Conservation (phyloP, 2,888 invertebrate genomes). For the Eupithecia insigniata region DNA sequence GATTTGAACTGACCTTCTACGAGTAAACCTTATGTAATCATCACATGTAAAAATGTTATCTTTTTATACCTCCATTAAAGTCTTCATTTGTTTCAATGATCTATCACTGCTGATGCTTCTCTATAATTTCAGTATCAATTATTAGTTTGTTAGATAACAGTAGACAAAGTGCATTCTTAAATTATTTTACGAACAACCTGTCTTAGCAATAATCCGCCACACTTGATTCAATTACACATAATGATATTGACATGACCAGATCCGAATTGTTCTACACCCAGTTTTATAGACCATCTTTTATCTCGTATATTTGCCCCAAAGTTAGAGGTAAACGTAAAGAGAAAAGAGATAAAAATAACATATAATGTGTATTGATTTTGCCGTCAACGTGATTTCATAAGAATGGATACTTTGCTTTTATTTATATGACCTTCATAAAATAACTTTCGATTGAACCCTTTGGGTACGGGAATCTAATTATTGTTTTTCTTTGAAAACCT, state of each 20-base stretch:
- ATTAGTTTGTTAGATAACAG: neutral
- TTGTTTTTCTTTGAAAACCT: neutral
- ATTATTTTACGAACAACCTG: too few species aligned
- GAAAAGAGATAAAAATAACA: conserved; percentile 37
- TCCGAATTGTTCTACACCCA: conserved; percentile 29
- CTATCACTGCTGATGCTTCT: neutral
- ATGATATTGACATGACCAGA: conserved; percentile 4
- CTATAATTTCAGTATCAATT: neutral
- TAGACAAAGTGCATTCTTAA: neutral
- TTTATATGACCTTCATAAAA: conserved; percentile 22
- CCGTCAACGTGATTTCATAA: conserved; percentile 23
- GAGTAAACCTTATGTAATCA: neutral
- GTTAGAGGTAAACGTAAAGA: conserved; percentile 38
- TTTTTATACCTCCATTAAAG: too few species aligned
- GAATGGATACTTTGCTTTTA: conserved; percentile 15
- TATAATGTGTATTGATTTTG: conserved; percentile 32
- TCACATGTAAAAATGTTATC: neutral
- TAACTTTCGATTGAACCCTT: conserved; percentile 17
- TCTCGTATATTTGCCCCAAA: conserved; percentile 39
- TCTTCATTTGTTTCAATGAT: too few species aligned
- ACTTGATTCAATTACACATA: too few species aligned
- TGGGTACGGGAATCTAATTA: conserved; percentile 22
- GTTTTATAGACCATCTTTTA: conserved; percentile 41
- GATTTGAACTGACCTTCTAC: neutral
- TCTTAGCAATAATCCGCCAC: too few species aligned